phyloP scores from a whole-genome alignment of 2,888 invertebrate genomes.

The Drosophila multiciliata region DNA sequence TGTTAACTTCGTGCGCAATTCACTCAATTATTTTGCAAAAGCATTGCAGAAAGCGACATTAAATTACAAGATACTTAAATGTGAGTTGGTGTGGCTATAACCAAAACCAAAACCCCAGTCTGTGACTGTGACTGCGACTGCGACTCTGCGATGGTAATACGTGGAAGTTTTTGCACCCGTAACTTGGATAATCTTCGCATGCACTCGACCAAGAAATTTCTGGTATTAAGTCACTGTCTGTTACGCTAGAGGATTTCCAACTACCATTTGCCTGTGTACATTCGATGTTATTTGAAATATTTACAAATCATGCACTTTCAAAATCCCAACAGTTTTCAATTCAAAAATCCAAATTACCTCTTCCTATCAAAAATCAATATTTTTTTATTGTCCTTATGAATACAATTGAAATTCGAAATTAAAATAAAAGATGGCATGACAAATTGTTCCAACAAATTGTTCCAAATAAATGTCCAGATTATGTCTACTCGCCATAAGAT shows the following conservation, averaged over 20 bases:
- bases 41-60: slow-evolving; percentile 56
- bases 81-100: slow-evolving; percentile 25
- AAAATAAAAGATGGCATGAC: too few relatives aligned
- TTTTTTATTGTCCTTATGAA: too few relatives aligned
- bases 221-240: slow-evolving; percentile 77
- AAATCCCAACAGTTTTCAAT: neutral
- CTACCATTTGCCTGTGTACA: slow-evolving; percentile 9
- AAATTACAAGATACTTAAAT: slow-evolving; percentile 48
- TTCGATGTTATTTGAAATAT: slow-evolving; percentile 5
- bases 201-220: slow-evolving; percentile 68
- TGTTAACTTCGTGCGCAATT: slow-evolving; percentile 50
- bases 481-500: neutral
- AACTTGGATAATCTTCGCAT: slow-evolving; percentile 50
- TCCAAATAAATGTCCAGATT: too few relatives aligned
- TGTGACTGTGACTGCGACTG: slow-evolving; percentile 17
- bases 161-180: slow-evolving; percentile 63
- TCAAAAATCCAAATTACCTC: neutral
- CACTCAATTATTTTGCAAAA: slow-evolving; percentile 79
- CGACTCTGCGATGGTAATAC: slow-evolving; percentile 30
- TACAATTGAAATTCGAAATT: too few relatives aligned
- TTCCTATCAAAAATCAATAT: neutral
- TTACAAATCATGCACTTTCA: neutral
- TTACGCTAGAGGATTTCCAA: slow-evolving; percentile 34
- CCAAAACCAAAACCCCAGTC: slow-evolving; percentile 22
- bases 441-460: too few relatives aligned